Base-by-base conservation (phyloP, 2,797 vertebrate genomes). In the Carduelis carduelis region DNA sequence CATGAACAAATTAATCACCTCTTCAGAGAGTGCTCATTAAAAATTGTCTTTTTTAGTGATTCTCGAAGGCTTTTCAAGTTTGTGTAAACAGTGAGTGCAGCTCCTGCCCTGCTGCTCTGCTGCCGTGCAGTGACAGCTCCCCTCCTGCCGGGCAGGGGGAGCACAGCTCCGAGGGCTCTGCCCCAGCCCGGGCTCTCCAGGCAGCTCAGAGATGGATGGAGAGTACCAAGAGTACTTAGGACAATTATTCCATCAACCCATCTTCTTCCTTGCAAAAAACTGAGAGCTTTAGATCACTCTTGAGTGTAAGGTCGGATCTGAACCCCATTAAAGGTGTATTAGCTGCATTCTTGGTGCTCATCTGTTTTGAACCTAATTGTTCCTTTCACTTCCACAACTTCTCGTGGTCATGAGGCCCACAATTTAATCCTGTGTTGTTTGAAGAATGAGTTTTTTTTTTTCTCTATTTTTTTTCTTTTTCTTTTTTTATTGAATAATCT, bases 1-100 rank as follows among this genome's bases (percentile, higher is more conserved):
- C 84, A 87, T 94, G 95, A 88, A 79, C 52, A 89, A 91, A 95
- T 94, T 95, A 90, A 90, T 92, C 64, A 92, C 85, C 21, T 94
- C 85, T 91, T 82, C 12, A 19, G 57, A 86, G 70, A 69, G 18
- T 3, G 34, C 92, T 94, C 47, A 84, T 92, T 90, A 82, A 93
- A 90, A 83, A 64, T 44, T 44, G 41, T 86, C 81, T 75, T 82
- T 78, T 86, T 69, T 17, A n/a, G 37, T 65, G 47, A 63, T 88
- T 94, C 69, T 91, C 47, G 28, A 19, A 71, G 83, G 79, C 68
- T 93, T 93, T 86, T 30, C 39, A 41, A 59, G 87, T 86, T 83
- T 63, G 30, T 81, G 72, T 94, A 95, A 95, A 88, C 79, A 91
- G 22, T 12, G 59, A 30, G 43, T 44, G 57, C 57, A 35, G 77